phyloP scores from a whole-genome alignment of 2,113 vertebrate genomes.

The Diadophis punctatus region DNA sequence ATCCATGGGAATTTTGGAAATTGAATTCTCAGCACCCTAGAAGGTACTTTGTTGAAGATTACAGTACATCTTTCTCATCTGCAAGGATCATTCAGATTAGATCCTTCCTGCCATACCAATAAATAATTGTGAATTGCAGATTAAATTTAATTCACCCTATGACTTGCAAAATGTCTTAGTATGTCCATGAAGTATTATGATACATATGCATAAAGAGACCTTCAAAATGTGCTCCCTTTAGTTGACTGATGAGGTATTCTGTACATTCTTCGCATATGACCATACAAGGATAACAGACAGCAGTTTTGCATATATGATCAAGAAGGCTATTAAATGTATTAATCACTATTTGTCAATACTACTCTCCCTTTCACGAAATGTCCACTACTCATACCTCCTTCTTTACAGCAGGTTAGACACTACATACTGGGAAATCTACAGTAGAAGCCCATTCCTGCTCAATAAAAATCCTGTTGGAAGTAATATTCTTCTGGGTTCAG shows the following conservation, averaged over 20 bases:
- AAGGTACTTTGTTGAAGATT: not conserved
- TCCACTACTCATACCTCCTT: not conserved
- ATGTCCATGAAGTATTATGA: not conserved
- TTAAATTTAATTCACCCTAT: not conserved
- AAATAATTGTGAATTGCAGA: not conserved
- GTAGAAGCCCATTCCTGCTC: not conserved
- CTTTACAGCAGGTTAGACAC: not conserved
- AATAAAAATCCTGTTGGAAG: too few species aligned
- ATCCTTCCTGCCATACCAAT: not conserved
- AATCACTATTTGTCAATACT: not conserved
- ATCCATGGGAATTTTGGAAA: not conserved
- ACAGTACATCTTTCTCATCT: not conserved
- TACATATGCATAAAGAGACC: not conserved
- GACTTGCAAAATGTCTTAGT: not conserved
- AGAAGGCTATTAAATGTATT: not conserved
- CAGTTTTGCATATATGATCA: not conserved
- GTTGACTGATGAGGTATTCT: not conserved
- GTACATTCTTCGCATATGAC: not conserved
- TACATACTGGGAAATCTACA: not conserved
- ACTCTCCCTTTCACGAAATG: not conserved
- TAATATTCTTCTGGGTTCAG: too few species aligned
- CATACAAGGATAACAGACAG: not conserved
- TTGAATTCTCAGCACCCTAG: not conserved
- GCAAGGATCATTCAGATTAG: not conserved
- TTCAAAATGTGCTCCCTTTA: not conserved